These are phyloP conservation scores for Schlechtendalia chinensis DNA, from an alignment of 1,140 invertebrate species.

Conservation along the genomic window DNA sequence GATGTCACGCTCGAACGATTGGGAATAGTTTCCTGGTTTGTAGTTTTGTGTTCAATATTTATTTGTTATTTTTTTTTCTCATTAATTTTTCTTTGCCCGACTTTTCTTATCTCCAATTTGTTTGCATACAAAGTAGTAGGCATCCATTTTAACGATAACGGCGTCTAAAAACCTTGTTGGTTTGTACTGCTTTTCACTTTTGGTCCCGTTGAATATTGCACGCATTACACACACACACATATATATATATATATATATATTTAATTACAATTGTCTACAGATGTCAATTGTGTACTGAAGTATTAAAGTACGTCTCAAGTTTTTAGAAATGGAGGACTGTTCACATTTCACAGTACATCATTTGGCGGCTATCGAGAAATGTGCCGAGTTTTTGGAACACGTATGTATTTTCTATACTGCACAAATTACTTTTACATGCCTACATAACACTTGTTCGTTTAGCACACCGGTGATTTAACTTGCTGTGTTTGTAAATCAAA, in stretches of 20 bases:
- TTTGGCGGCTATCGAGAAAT: constrained; percentile 34
- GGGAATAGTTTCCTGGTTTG: neutral
- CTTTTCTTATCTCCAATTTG: neutral
- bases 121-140: no score
- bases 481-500: constrained; percentile 65
- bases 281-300: neutral
- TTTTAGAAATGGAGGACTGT: constrained; percentile 27
- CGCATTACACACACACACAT: neutral
- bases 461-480: constrained; percentile 9
- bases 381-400: constrained; percentile 34
- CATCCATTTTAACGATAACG: no score
- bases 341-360: constrained; percentile 34
- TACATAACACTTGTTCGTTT: neutral
- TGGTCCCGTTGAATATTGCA: no score
- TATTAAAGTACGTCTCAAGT: neutral
- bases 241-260: no score
- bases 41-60: neutral
- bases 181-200: no score
- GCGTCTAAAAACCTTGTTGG: neutral
- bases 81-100: neutral
- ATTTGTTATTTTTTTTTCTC: neutral
- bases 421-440: neutral
- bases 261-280: neutral
- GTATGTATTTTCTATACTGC: neutral
- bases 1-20: neutral